Conservation (phyloP, 2,888 invertebrate species). For the Hoplodrina ambigua region DNA sequence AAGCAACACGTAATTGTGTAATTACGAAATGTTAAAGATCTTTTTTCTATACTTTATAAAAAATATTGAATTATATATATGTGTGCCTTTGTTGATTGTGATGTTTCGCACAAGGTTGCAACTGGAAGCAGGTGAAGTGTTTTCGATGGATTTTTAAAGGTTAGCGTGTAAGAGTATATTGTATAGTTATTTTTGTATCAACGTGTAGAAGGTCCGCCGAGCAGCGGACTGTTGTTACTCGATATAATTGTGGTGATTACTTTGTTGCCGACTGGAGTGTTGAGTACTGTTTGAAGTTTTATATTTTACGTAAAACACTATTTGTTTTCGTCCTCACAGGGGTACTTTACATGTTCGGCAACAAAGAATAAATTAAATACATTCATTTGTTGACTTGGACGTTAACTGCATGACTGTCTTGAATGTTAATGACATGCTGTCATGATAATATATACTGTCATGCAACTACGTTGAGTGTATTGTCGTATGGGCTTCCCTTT, state of each 20-base stretch:
- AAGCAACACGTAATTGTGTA: slow-evolving; percentile 26
- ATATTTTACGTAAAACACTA: slow-evolving; percentile 11
- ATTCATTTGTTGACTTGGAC: slow-evolving; percentile 8
- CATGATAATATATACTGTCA: slow-evolving; percentile 2
- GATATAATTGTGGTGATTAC: slow-evolving; percentile 18
- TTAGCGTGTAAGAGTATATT: slow-evolving; percentile 68
- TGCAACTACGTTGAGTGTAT: not conserved
- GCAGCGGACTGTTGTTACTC: slow-evolving; percentile 21
- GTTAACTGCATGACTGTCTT: slow-evolving; percentile 10
- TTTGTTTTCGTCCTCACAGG: slow-evolving; percentile 12
- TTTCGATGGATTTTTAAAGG: slow-evolving; percentile 72
- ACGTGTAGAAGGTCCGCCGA: slow-evolving; percentile 3
- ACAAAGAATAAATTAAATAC: slow-evolving; percentile 22
- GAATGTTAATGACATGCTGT: slow-evolving; percentile 1
- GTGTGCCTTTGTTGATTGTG: slow-evolving; percentile 72
- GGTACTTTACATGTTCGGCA: slow-evolving; percentile 12
- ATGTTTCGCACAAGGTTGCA: slow-evolving; percentile 58
- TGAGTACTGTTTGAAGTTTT: slow-evolving; percentile 14
- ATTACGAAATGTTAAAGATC: slow-evolving; percentile 56
- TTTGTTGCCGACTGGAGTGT: slow-evolving; percentile 28
- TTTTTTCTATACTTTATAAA: slow-evolving; percentile 68
- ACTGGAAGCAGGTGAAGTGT: slow-evolving; percentile 63
- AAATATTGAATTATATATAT: slow-evolving; percentile 63
- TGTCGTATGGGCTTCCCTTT: slow-evolving; percentile 64
- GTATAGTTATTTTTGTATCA: slow-evolving; percentile 53